Evolutionary conservation across 1,140 invertebrate species (phyloP).

Genomic region (Aphidius ervi): DNA sequence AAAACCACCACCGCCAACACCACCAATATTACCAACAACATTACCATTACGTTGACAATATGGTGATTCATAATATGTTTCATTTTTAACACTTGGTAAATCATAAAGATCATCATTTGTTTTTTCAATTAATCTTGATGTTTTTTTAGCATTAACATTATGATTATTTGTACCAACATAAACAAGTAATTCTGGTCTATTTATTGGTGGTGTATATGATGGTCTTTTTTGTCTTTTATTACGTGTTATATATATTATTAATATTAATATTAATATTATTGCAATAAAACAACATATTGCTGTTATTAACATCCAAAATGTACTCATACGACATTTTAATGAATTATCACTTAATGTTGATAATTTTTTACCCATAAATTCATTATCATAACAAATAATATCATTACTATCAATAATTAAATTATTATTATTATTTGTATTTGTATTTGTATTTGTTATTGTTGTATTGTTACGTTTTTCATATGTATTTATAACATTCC

Average conservation of each 20-base stretch:
- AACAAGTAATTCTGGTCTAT: slow-evolving; percentile 46
- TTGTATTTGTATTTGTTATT: slow-evolving; percentile 20
- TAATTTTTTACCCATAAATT: slow-evolving; percentile 41
- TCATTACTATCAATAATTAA: slow-evolving; percentile 43
- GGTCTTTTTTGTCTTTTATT: slow-evolving; percentile 41
- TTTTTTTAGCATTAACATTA: slow-evolving; percentile 39
- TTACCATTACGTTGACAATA: slow-evolving; percentile 10
- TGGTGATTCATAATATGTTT: slow-evolving; percentile 7
- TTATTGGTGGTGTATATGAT: slow-evolving; percentile 37
- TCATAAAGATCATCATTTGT: slow-evolving; percentile 45
- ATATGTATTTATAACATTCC: slow-evolving; percentile 62
- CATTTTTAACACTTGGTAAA: slow-evolving; percentile 27
- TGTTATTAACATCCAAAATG: slow-evolving; percentile 41
- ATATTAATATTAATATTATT: slow-evolving; percentile 37
- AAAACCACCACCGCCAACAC: slow-evolving; percentile 42
- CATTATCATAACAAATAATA: slow-evolving; percentile 46
- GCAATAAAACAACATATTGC: slow-evolving; percentile 40
- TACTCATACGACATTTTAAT: slow-evolving; percentile 41
- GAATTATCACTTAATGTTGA: slow-evolving; percentile 42
- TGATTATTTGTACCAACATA: slow-evolving; percentile 43
- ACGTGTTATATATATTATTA: slow-evolving; percentile 41
- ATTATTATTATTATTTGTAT: slow-evolving; percentile 35
- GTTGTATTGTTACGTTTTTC: slow-evolving; percentile 26
- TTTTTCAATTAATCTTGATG: slow-evolving; percentile 39
- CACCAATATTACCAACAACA: slow-evolving; percentile 25